phyloP scores from a whole-genome alignment of 2,888 invertebrate species.

The Epirrhoe tristata region DNA sequence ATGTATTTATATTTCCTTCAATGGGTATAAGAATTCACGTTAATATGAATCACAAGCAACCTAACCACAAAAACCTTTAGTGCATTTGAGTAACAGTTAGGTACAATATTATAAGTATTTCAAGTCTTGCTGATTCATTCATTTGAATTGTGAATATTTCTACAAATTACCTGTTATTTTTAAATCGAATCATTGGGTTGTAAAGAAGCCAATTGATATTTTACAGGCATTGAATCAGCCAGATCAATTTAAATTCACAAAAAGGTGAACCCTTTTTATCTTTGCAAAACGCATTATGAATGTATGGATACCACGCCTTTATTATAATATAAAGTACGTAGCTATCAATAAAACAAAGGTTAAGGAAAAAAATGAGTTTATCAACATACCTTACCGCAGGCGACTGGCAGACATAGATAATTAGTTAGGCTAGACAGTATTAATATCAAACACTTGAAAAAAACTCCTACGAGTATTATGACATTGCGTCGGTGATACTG shows the following conservation, averaged over 20 bases:
- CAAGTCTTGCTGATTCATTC: constrained; percentile 14
- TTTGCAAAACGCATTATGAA: constrained; percentile 24
- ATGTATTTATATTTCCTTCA: constrained; percentile 17
- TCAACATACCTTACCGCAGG: constrained; percentile 45
- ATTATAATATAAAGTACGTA: constrained; percentile 22
- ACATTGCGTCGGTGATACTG: constrained; percentile 25
- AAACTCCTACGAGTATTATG: constrained; percentile 30
- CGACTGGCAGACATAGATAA: constrained; percentile 34
- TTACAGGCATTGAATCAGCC: not conserved
- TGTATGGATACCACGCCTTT: constrained; percentile 22
- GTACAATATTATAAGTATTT: not conserved
- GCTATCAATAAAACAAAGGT: constrained; percentile 47
- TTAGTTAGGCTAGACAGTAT: constrained; percentile 33
- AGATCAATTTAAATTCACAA: not conserved
- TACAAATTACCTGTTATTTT: not conserved
- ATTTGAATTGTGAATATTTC: not conserved
- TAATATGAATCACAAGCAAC: constrained; percentile 23
- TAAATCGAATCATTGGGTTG: not conserved
- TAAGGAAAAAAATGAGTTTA: constrained; percentile 52
- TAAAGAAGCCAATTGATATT: not conserved
- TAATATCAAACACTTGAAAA: constrained; percentile 30
- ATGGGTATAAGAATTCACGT: constrained; percentile 21
- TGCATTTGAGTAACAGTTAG: constrained; percentile 21
- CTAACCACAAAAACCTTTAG: constrained; percentile 21
- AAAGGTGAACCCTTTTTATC: constrained; percentile 11